Base-by-base conservation (phyloP, 2,888 invertebrate genomes). In the Caenorhabditis auriculariae region DNA sequence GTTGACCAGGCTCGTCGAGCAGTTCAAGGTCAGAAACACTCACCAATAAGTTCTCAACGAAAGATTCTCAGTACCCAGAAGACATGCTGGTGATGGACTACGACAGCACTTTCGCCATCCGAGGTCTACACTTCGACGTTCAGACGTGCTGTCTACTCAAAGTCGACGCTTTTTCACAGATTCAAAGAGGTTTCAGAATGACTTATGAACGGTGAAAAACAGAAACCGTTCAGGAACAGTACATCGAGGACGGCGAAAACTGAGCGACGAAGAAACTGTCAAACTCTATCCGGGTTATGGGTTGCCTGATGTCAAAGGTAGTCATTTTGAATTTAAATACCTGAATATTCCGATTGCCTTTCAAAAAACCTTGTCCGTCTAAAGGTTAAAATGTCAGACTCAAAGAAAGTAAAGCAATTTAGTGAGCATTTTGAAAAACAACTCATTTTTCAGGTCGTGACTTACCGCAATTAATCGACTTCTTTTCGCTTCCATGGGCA, bases 121-220 rank as follows among this genome's bases (percentile, higher is more conserved):
- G 96, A 64, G 96, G 96, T 32, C 87, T 98, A n/a, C 96, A 96
- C 84, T 96, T 93, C 85, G 96, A 98, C 82, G 91, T 94, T 80
- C 90, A 91, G 83, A 92, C 93, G 84, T 93, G 95, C 3, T 85
- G 94, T 15, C 85, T 96, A 24, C 85, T 96, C 74, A 96, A 96
- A 83, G 86, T 96, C 74, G 95, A 96, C 84, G 91, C 93, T 2
- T 96, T 94, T 83, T 87, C 94, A 71, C 93, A 95, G 87, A 93
- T 96, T 70, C 95, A 96, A 83, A 87, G 92, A 82, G 95, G 93
- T 44, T 89, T 93, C 39, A 46, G 41, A 9, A 17, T 41, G 29
- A 35, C 15, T 29, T 17, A 15, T 17, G 32, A 26, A 46, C n/a
- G 32, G 12, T 12, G 7, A 7, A 23, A 6, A 12, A 29, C 37